A percentile compares a stretch with the other conserved stretches of the same genome.
Evolutionary conservation across 2,888 invertebrate genomes (phyloP).

Genomic region (Drosophila affinis): DNA sequence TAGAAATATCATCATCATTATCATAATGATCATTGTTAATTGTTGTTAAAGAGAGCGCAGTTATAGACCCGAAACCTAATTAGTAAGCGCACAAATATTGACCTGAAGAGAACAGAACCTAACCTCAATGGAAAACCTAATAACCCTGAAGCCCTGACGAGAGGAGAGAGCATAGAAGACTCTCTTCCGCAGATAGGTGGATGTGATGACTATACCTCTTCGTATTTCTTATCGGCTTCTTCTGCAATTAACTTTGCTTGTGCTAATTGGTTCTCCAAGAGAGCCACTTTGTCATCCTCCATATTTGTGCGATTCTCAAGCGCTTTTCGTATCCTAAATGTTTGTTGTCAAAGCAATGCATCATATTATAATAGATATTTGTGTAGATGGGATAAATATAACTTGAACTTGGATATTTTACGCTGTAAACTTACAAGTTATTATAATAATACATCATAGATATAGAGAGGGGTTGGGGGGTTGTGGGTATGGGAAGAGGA

Average conservation of each 20-base stretch:
- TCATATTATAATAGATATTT: conserved; percentile 41
- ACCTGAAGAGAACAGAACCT: conserved; percentile 45
- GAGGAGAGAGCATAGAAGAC: conserved; percentile 21
- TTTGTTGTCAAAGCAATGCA: conserved; percentile 38
- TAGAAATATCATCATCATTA: conserved; percentile 37
- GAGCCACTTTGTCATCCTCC: conserved; percentile 99
- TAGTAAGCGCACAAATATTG: conserved; percentile 59
- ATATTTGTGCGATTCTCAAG: conserved; percentile 99
- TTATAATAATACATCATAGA: conserved; percentile 28
- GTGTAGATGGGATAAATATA: conserved; percentile 24
- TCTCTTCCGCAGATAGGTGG: conserved; percentile 29
- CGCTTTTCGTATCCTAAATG: conserved; percentile 87
- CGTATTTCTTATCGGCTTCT: conserved; percentile 99
- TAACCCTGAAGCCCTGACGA: conserved; percentile 80
- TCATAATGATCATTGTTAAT: conserved; percentile 19
- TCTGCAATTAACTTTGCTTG: conserved; percentile 99
- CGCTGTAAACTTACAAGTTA: conserved; percentile 58
- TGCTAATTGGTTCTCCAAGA: conserved; percentile 98
- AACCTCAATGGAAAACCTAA: conserved; percentile 70
- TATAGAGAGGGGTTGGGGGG: conserved; percentile 24
- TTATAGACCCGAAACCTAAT: conserved; percentile 72
- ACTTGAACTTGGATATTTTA: conserved; percentile 47
- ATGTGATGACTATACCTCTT: conserved; percentile 91
- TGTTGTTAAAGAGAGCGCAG: conserved; percentile 70
- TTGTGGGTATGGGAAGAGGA: background rate